phyloP scores from a whole-genome alignment of 2,888 invertebrate species.

The Prosapia bicincta region DNA sequence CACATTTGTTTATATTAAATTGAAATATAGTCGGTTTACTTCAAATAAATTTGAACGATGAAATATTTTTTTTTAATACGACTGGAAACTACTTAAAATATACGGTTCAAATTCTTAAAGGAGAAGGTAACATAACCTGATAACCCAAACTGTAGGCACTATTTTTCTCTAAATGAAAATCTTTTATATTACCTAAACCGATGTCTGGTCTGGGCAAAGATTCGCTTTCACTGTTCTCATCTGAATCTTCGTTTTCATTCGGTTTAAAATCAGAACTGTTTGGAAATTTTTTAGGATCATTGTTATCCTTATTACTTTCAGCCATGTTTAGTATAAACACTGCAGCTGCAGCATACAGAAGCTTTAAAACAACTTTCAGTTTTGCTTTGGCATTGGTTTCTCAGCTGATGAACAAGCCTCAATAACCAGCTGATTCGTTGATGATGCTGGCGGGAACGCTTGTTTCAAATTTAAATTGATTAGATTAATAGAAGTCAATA shows the following conservation, averaged over 20 bases:
- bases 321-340: slow-evolving; percentile 34
- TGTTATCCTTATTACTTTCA: slow-evolving; percentile 29
- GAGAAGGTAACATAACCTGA: slow-evolving; percentile 35
- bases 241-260: slow-evolving; percentile 23
- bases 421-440: background rate
- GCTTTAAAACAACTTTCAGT: too few relatives aligned
- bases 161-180: slow-evolving; percentile 8
- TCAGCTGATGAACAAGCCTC: background rate
- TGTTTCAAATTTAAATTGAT: background rate
- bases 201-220: slow-evolving; percentile 30
- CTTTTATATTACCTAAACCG: slow-evolving; percentile 27
- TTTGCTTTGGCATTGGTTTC: background rate
- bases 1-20: too few relatives aligned
- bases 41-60: too few relatives aligned
- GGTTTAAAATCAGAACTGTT: slow-evolving; percentile 23
- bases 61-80: too few relatives aligned
- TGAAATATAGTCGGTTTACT: too few relatives aligned
- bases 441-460: background rate
- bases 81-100: too few relatives aligned
- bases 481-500: background rate
- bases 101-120: slow-evolving; percentile 39
- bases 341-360: too few relatives aligned
- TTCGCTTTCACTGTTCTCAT: slow-evolving; percentile 24
- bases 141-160: slow-evolving; percentile 14
- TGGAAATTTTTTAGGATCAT: slow-evolving; percentile 24